Conservation (phyloP, 2,113 vertebrate species). For the Oreochromis tanganicae region DNA sequence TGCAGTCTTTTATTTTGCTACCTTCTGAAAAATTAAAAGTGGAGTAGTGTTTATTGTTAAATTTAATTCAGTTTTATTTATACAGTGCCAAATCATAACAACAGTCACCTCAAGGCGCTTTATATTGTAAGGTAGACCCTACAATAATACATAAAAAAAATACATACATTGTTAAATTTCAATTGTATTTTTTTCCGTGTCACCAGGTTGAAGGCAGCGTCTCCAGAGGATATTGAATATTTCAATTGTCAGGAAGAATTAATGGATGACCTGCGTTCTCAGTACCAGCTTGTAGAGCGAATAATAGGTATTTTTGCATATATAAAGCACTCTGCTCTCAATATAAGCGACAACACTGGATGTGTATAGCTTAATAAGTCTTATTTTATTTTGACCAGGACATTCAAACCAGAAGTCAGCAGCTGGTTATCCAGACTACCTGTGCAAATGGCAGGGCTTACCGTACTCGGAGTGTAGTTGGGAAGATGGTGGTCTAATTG, state of each 20-base stretch:
- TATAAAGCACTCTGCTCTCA: neutral
- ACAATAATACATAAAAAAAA: neutral
- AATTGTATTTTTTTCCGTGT: neutral
- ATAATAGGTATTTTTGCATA: slow-evolving; percentile 81
- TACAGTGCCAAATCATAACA: neutral
- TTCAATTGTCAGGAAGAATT: slow-evolving; percentile 96
- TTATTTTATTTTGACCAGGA: slow-evolving; percentile 64
- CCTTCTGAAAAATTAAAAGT: neutral
- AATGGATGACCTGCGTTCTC: slow-evolving; percentile 93
- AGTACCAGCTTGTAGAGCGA: slow-evolving; percentile 96
- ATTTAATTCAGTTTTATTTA: neutral
- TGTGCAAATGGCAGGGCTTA: slow-evolving; percentile 98
- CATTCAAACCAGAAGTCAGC: slow-evolving; percentile 98
- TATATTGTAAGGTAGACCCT: neutral
- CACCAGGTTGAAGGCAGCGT: slow-evolving; percentile 88
- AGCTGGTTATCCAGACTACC: slow-evolving; percentile 95
- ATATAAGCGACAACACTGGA: neutral
- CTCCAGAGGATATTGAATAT: slow-evolving; percentile 98
- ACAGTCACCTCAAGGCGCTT: neutral
- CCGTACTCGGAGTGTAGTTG: slow-evolving; percentile 97
- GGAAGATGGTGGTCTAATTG: slow-evolving; percentile 95
- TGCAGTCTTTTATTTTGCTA: neutral
- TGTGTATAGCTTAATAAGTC: neutral
- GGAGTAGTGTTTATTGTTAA: neutral
- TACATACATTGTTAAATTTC: neutral